A percentile compares a stretch with the other conserved stretches of the same genome.
phyloP scores from a whole-genome alignment of 2,888 invertebrate genomes.

The Cephus sareptanus region DNA sequence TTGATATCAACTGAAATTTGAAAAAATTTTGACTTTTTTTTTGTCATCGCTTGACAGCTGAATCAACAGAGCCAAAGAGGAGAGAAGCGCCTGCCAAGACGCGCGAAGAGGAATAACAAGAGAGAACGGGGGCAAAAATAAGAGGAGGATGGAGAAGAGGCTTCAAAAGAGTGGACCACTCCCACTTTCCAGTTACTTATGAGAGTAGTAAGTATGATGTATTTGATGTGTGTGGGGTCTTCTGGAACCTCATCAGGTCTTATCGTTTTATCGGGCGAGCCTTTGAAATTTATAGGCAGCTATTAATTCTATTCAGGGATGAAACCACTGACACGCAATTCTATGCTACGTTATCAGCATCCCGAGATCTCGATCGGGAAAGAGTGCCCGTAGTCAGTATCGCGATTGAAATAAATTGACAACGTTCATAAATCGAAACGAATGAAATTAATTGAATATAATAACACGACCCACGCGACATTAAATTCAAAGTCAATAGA shows the following conservation, averaged over 20 bases:
- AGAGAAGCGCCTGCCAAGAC: neutral
- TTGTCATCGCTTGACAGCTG: neutral
- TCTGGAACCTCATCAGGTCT: slow-evolving; percentile 27
- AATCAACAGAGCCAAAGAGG: neutral
- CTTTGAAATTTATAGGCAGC: slow-evolving; percentile 32
- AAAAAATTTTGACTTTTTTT: neutral
- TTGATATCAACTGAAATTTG: neutral
- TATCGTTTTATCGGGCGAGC: slow-evolving; percentile 26
- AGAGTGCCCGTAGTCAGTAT: slow-evolving; percentile 19
- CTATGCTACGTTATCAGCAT: slow-evolving; percentile 12
- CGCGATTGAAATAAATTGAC: slow-evolving; percentile 28
- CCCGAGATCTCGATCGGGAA: slow-evolving; percentile 22
- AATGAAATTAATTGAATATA: slow-evolving; percentile 28
- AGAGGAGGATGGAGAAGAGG: neutral
- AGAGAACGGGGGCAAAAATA: neutral
- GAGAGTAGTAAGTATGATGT: slow-evolving; percentile 7
- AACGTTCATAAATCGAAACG: slow-evolving; percentile 23
- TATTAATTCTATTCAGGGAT: slow-evolving; percentile 33
- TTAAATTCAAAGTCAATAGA: neutral
- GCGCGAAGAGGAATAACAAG: neutral
- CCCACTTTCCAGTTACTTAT: slow-evolving; percentile 10
- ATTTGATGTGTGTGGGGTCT: slow-evolving; percentile 26
- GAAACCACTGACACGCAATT: slow-evolving; percentile 31
- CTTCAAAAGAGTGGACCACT: slow-evolving; percentile 9
- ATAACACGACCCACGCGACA: neutral